phyloP scores from a whole-genome alignment of 2,113 vertebrate species.

The Microtus ochrogaster region DNA sequence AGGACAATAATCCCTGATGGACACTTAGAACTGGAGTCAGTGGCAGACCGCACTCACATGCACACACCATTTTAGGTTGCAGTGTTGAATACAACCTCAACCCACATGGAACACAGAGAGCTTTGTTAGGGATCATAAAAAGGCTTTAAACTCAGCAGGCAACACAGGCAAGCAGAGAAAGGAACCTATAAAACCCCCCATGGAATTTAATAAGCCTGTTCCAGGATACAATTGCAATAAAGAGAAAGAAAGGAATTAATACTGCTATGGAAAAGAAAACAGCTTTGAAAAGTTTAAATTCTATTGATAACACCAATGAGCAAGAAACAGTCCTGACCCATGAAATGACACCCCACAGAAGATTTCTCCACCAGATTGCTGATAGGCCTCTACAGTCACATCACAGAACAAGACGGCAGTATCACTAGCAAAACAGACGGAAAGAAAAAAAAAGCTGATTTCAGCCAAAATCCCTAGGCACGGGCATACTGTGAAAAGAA shows the following conservation, averaged over 20 bases:
- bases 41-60: neutral
- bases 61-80: neutral
- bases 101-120: neutral
- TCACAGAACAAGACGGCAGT: neutral
- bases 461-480: neutral
- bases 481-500: neutral
- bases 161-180: neutral
- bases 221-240: neutral
- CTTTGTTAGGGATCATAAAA: neutral
- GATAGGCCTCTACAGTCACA: neutral
- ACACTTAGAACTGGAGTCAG: neutral
- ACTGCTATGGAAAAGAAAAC: neutral
- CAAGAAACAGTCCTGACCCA: neutral
- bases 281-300: neutral
- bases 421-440: neutral
- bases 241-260: slow-evolving; percentile 52
- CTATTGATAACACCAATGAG: neutral
- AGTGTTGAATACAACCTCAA: too few relatives aligned
- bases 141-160: slow-evolving; percentile 36
- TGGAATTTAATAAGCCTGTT: slow-evolving; percentile 15
- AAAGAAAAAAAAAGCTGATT: neutral
- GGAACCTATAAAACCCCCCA: neutral
- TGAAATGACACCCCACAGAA: neutral
- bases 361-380: neutral
- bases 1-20: accelerated